These are phyloP conservation scores for Hyalella azteca DNA, from an alignment of 2,888 invertebrate species.

Conservation along the genomic window DNA sequence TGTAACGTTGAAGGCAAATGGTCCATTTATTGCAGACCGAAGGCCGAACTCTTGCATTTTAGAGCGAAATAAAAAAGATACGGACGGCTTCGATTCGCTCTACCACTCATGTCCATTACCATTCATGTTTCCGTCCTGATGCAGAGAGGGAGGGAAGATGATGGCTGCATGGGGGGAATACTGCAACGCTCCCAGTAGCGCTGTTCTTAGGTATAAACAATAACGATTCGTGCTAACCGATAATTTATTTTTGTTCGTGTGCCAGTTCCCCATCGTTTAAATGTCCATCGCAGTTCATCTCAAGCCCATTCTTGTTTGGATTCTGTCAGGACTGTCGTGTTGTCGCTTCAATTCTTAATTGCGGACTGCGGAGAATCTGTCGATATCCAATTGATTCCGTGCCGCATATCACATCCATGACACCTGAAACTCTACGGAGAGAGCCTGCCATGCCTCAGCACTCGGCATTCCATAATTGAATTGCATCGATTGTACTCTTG, in stretches of 20 bases:
- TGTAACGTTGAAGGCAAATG: no score
- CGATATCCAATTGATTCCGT: not conserved
- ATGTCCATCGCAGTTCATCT: not conserved
- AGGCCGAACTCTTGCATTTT: no score
- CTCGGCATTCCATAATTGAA: constrained; percentile 3
- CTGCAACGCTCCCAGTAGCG: not conserved
- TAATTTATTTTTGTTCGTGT: not conserved
- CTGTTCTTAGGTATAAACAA: not conserved
- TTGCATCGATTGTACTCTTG: not conserved
- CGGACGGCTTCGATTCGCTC: constrained; percentile 17
- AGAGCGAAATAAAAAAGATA: not conserved
- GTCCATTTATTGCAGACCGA: no score
- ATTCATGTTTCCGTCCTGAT: no score
- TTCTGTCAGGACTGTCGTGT: not conserved
- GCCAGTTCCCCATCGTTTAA: not conserved
- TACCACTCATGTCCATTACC: constrained; percentile 26
- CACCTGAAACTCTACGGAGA: not conserved
- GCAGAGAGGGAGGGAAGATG: not conserved
- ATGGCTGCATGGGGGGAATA: not conserved
- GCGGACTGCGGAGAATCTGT: not conserved
- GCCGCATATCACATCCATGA: not conserved
- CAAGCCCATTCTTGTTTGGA: not conserved
- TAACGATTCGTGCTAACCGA: not conserved
- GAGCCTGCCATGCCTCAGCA: not conserved
- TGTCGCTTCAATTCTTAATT: not conserved